phyloP scores from a whole-genome alignment of 35 echinoderm and acorn worm species.

The Nesometra sesokonis region DNA sequence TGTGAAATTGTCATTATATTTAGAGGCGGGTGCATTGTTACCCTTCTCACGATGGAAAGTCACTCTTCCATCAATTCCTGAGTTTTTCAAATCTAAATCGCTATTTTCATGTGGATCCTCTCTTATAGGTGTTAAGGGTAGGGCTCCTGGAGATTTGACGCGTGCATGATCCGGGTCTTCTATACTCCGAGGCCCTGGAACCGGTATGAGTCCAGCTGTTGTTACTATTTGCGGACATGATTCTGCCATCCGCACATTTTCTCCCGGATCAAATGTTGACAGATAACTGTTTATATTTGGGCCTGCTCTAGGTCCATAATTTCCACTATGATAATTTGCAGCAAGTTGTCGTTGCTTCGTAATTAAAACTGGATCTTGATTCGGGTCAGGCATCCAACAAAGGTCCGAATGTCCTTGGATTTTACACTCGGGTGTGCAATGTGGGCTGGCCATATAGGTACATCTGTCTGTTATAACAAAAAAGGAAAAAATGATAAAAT shows the following conservation, averaged over 20 bases:
- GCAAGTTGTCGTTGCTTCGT: background rate
- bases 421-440: conserved; percentile 4
- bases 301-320: background rate
- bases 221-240: background rate
- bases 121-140: background rate
- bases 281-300: background rate
- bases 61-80: background rate
- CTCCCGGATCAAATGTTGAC: background rate
- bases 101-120: conserved; percentile 9
- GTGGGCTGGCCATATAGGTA: conserved; percentile 7
- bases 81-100: background rate
- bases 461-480: background rate
- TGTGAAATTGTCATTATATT: background rate
- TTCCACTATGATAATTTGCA: background rate
- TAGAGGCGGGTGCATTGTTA: background rate
- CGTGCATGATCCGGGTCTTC: background rate
- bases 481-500: background rate
- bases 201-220: background rate
- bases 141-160: background rate
- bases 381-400: conserved; percentile 1
- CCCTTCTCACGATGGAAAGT: background rate
- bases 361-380: background rate
- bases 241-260: background rate
- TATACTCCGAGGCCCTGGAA: background rate
- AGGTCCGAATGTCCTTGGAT: background rate